Evolutionary conservation across 2,888 invertebrate species (phyloP).

Genomic region (Pharmacophagus antenor): DNA sequence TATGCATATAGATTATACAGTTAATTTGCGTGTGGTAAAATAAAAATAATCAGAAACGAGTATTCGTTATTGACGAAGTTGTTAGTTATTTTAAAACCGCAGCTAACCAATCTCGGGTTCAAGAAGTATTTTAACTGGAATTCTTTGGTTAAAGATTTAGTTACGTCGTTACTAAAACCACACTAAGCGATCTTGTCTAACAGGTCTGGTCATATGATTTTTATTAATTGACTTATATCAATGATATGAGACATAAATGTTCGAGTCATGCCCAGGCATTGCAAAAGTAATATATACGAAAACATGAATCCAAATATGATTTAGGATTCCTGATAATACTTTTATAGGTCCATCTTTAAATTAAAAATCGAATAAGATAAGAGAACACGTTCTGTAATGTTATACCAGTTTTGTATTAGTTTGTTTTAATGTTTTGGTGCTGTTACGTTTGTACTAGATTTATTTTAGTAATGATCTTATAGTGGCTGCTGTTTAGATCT

Average conservation of each 20-base stretch:
- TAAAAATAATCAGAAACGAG: not conserved
- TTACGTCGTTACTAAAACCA: not conserved
- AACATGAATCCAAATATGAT: not conserved
- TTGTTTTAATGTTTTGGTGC: not conserved
- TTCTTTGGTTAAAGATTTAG: constrained; percentile 1
- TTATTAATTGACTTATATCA: not conserved
- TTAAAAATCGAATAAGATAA: not conserved
- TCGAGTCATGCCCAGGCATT: not conserved
- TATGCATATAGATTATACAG: too few relatives aligned
- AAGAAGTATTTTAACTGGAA: not conserved
- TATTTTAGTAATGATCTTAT: constrained; percentile 1
- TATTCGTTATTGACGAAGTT: too few relatives aligned
- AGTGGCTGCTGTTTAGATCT: not conserved
- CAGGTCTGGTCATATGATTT: constrained; percentile 45
- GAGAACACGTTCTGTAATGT: constrained; percentile 33
- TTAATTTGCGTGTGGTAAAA: too few relatives aligned
- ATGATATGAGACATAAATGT: not conserved
- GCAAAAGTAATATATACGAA: not conserved
- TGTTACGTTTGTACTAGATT: not conserved
- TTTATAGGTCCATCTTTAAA: not conserved
- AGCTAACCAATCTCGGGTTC: not conserved
- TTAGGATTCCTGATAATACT: not conserved
- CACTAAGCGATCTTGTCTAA: constrained; percentile 47
- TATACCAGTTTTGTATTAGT: not conserved
- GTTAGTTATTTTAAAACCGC: constrained; percentile 9